Percentiles rank a stretch among this genome's conserved stretches.
These are phyloP conservation scores for Eupithecia abbreviata DNA, from an alignment of 2,888 invertebrate species.

Conservation along the genomic window DNA sequence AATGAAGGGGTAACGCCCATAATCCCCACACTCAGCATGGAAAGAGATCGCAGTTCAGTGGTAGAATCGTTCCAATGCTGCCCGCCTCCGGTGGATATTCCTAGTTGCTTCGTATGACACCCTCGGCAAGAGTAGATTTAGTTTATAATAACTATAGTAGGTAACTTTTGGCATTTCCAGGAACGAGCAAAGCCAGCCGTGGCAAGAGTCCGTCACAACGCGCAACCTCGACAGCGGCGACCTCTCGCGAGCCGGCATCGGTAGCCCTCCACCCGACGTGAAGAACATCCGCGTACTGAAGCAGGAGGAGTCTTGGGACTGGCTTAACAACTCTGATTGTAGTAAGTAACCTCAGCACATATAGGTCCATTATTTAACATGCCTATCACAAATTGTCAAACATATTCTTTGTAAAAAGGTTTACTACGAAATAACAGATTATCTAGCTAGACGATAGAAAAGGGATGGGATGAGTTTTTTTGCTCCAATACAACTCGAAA, in stretches of 20 bases:
- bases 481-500: too few species aligned
- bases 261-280: constrained; percentile 70
- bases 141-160: too few species aligned
- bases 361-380: background rate
- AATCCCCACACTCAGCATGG: too few species aligned
- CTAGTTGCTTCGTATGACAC: background rate
- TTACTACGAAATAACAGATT: too few species aligned
- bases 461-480: too few species aligned
- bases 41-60: too few species aligned
- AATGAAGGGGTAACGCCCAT: too few species aligned
- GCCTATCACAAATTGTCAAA: background rate
- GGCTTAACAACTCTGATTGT: constrained; percentile 70
- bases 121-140: background rate
- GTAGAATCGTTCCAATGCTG: too few species aligned
- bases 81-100: too few species aligned
- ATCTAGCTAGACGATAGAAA: too few species aligned
- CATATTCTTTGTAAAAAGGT: too few species aligned
- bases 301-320: constrained; percentile 72
- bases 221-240: constrained; percentile 71
- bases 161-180: constrained; percentile 48
- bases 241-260: constrained; percentile 70
- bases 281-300: constrained; percentile 66
- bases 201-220: constrained; percentile 69
- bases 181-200: constrained; percentile 73
- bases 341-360: constrained; percentile 11